Conservation (phyloP, 2,888 invertebrate species). For the Noctua janthe region DNA sequence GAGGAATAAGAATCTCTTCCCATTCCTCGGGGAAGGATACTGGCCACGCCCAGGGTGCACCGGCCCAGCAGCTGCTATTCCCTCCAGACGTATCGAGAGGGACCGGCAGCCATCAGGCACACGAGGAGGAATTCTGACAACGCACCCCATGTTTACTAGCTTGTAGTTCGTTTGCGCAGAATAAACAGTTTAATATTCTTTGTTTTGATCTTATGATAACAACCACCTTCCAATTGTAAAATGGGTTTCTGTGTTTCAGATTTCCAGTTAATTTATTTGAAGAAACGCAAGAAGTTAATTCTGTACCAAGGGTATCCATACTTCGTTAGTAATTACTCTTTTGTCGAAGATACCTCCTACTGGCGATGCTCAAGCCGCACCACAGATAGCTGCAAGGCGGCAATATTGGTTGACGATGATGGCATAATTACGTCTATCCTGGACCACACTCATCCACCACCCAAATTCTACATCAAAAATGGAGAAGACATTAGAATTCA, state of each 20-base stretch:
- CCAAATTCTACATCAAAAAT: not conserved
- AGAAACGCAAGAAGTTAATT: constrained; percentile 30
- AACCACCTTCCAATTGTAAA: not conserved
- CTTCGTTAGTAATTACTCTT: constrained; percentile 8
- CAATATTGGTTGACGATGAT: not conserved
- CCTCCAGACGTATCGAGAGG: too few relatives aligned
- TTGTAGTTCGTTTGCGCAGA: not conserved
- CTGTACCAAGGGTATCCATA: constrained; percentile 21
- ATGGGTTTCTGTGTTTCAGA: not conserved
- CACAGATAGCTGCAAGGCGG: constrained; percentile 13
- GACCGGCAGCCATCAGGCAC: too few relatives aligned
- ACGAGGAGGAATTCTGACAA: too few relatives aligned
- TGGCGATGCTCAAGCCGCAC: constrained; percentile 29
- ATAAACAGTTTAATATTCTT: not conserved
- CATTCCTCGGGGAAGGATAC: too few relatives aligned
- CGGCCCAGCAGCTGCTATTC: too few relatives aligned
- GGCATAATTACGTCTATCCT: not conserved
- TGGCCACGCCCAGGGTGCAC: too few relatives aligned
- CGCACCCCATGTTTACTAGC: not conserved
- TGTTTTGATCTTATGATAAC: not conserved
- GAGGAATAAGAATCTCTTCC: too few relatives aligned
- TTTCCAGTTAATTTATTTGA: not conserved
- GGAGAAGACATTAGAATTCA: not conserved
- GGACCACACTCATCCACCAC: constrained; percentile 2
- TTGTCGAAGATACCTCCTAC: constrained; percentile 7